phyloP scores from a whole-genome alignment of 2,888 invertebrate genomes.

The Notodonta dromedarius region DNA sequence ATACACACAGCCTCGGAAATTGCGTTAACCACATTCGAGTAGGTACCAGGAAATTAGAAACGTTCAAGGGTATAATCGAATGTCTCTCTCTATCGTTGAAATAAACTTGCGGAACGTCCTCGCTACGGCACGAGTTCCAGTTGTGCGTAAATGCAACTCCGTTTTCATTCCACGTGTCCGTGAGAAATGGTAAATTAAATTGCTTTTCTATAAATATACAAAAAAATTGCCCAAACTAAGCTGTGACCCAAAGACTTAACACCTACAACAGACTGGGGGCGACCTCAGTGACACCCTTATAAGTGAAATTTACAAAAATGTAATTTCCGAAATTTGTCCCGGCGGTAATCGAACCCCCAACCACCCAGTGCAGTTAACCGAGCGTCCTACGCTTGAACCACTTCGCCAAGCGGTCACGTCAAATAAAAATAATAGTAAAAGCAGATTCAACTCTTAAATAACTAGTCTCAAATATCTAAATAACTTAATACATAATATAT shows the following conservation, averaged over 20 bases:
- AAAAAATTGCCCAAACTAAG: too few relatives aligned
- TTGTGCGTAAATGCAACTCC: slow-evolving; percentile 46
- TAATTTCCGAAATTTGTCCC: too few relatives aligned
- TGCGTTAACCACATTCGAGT: slow-evolving; percentile 80
- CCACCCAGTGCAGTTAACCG: too few relatives aligned
- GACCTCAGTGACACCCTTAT: too few relatives aligned
- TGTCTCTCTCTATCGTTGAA: slow-evolving; percentile 69
- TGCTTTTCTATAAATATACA: slow-evolving; percentile 16
- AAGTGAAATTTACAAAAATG: too few relatives aligned
- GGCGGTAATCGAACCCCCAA: too few relatives aligned
- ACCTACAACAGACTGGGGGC: too few relatives aligned
- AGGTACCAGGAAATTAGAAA: slow-evolving; percentile 81
- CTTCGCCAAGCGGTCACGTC: too few relatives aligned
- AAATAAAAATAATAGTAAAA: too few relatives aligned
- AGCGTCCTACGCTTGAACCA: too few relatives aligned
- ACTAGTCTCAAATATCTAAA: not conserved
- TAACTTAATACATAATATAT: not conserved
- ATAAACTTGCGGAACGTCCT: slow-evolving; percentile 66
- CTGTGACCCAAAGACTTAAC: too few relatives aligned
- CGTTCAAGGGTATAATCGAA: slow-evolving; percentile 81
- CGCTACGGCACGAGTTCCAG: slow-evolving; percentile 39
- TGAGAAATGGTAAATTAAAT: slow-evolving; percentile 27
- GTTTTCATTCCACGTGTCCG: slow-evolving; percentile 38
- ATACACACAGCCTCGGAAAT: slow-evolving; percentile 77
- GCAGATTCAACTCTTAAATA: slow-evolving; percentile 7